Conservation (phyloP, 1,140 invertebrate species). For the Bombus sibiricus region DNA sequence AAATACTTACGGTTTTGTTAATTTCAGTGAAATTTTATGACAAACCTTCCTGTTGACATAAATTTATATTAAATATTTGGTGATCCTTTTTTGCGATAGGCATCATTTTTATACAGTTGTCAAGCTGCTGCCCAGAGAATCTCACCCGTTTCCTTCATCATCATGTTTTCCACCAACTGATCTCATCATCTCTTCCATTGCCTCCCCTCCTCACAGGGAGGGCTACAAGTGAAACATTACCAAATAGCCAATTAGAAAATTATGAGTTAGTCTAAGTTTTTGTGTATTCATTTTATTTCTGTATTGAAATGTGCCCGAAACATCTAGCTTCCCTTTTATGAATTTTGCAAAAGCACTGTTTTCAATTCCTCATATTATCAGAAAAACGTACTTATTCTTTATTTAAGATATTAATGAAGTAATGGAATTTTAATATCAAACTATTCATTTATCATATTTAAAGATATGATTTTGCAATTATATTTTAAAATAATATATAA, state of each 20-base stretch:
- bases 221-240: slow-evolving; percentile 83
- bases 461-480: slow-evolving; percentile 26
- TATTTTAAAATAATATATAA: neutral
- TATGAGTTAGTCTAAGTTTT: slow-evolving; percentile 58
- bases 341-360: slow-evolving; percentile 40
- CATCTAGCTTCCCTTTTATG: slow-evolving; percentile 44
- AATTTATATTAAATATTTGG: slow-evolving; percentile 62
- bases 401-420: neutral
- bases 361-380: slow-evolving; percentile 17
- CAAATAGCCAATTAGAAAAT: slow-evolving; percentile 82
- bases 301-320: slow-evolving; percentile 62
- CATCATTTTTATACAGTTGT: slow-evolving; percentile 57
- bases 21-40: slow-evolving; percentile 56
- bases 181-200: slow-evolving; percentile 72
- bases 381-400: slow-evolving; percentile 8
- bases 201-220: slow-evolving; percentile 81
- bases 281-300: slow-evolving; percentile 65
- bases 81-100: slow-evolving; percentile 53
- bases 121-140: slow-evolving; percentile 53
- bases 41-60: slow-evolving; percentile 60
- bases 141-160: slow-evolving; percentile 44
- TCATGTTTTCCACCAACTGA: slow-evolving; percentile 61
- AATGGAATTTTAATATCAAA: slow-evolving; percentile 18
- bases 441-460: neutral
- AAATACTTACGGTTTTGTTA: slow-evolving; percentile 59